Percentiles rank a stretch among this genome's conserved stretches.
These are phyloP conservation scores for Drosophila multiciliata DNA, from an alignment of 2,888 invertebrate species.

Conservation along the genomic window DNA sequence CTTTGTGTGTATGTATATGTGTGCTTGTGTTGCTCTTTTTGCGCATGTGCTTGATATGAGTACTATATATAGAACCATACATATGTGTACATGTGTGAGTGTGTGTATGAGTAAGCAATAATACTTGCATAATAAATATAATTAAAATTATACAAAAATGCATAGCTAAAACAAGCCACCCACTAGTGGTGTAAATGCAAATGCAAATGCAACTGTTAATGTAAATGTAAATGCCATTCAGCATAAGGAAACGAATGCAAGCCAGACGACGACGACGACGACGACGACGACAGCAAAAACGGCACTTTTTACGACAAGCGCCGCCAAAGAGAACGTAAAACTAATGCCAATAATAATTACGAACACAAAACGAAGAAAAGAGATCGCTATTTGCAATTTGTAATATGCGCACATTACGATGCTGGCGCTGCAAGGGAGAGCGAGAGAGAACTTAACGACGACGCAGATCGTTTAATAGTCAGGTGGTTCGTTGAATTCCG, in stretches of 20 bases:
- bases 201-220: conserved; percentile 6
- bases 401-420: conserved; percentile 12
- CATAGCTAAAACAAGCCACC: conserved; percentile 36
- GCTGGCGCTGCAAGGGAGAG: conserved; percentile 6
- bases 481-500: conserved; percentile 41
- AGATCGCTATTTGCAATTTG: conserved; percentile 33
- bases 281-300: conserved; percentile 20
- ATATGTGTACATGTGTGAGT: not conserved
- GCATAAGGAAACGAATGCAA: conserved; percentile 60
- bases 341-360: conserved; percentile 33
- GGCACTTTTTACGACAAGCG: conserved; percentile 55
- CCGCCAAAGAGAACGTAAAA: conserved; percentile 37
- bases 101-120: conserved; percentile 63
- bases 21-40: conserved; percentile 21
- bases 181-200: conserved; percentile 25
- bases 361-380: conserved; percentile 4
- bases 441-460: conserved; percentile 4
- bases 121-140: conserved; percentile 49
- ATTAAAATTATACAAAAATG: conserved; percentile 60
- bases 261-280: conserved; percentile 36
- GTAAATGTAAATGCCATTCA: conserved; percentile 15
- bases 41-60: conserved; percentile 47
- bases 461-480: conserved; percentile 43
- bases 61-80: conserved; percentile 40
- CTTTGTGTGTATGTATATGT: conserved; percentile 28